A percentile compares a stretch with the other conserved stretches of the same genome.
Evolutionary conservation across 2,797 vertebrate species (phyloP).

Genomic region (Dicrostonyx torquatus): DNA sequence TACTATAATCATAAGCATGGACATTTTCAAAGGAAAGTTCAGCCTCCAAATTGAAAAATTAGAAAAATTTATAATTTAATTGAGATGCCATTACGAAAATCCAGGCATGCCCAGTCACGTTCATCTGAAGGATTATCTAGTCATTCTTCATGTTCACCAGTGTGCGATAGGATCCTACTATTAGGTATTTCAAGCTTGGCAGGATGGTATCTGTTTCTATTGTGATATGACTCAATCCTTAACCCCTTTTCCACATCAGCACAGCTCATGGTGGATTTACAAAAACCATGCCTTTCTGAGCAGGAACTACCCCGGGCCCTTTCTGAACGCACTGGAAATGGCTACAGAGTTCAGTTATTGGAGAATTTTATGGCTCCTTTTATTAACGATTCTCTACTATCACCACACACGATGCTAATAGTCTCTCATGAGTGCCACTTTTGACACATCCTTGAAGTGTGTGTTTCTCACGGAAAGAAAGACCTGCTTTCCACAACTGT

Average conservation of each 20-base stretch:
- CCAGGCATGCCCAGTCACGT: neutral
- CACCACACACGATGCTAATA: constrained; percentile 8
- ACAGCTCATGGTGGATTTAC: neutral
- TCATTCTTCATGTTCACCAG: neutral
- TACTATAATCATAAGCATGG: neutral
- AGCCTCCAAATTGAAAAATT: constrained; percentile 14
- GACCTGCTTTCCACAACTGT: constrained; percentile 15
- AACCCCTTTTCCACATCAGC: neutral
- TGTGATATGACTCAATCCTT: neutral
- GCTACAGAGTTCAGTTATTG: neutral
- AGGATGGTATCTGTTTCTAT: neutral
- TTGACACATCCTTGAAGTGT: constrained; percentile 8
- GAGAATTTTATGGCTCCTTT: constrained; percentile 3
- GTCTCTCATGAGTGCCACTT: neutral
- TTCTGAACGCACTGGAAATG: neutral
- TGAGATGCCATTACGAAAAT: constrained; percentile 27
- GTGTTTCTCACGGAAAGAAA: constrained; percentile 39
- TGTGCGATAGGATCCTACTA: neutral
- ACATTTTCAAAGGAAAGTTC: neutral
- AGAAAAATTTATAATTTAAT: neutral
- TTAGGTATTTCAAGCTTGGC: neutral
- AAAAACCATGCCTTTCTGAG: neutral
- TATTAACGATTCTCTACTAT: constrained; percentile 47
- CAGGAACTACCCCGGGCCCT: neutral
- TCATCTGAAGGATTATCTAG: neutral